Evolutionary conservation across 2,888 invertebrate genomes (phyloP).

Genomic region (Hirtodrosophila alboralis): DNA sequence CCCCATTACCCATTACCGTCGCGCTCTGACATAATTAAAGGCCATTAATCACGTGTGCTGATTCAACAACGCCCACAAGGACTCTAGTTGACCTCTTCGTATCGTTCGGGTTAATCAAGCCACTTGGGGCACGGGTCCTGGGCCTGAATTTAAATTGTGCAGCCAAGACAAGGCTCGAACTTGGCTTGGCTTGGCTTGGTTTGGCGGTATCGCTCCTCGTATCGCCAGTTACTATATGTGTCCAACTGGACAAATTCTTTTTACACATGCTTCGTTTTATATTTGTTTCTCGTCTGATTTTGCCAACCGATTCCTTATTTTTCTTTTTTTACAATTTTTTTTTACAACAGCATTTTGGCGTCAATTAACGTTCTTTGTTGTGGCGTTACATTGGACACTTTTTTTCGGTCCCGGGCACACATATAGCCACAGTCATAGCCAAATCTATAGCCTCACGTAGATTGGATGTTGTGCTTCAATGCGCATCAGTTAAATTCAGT

Average conservation of each 20-base stretch:
- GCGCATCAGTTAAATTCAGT: conserved; percentile 40
- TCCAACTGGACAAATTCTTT: conserved; percentile 69
- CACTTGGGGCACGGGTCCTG: conserved; percentile 53
- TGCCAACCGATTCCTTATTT: conserved; percentile 22
- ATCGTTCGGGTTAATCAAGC: conserved; percentile 76
- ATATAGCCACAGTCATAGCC: conserved; percentile 51
- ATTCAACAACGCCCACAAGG: conserved; percentile 78
- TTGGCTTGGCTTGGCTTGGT: too few species aligned
- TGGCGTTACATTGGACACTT: conserved; percentile 83
- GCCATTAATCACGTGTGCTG: conserved; percentile 84
- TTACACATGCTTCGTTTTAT: conserved; percentile 54
- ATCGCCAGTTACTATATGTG: conserved; percentile 55
- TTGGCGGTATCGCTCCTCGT: conserved; percentile 44
- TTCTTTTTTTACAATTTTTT: conserved; percentile 30
- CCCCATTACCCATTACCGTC: conserved; percentile 35
- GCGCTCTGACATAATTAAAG: conserved; percentile 84
- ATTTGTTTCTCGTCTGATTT: conserved; percentile 32
- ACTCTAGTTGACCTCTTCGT: conserved; percentile 33
- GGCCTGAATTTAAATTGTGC: conserved; percentile 55
- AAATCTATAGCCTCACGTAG: conserved; percentile 65
- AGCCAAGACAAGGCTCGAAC: conserved; percentile 44
- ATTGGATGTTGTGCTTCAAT: conserved; percentile 75
- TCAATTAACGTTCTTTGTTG: conserved; percentile 83
- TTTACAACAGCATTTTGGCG: conserved; percentile 74
- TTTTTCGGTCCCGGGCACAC: conserved; percentile 58